phyloP scores from a whole-genome alignment of 1,140 invertebrate genomes.

The Drosophila setifemur region DNA sequence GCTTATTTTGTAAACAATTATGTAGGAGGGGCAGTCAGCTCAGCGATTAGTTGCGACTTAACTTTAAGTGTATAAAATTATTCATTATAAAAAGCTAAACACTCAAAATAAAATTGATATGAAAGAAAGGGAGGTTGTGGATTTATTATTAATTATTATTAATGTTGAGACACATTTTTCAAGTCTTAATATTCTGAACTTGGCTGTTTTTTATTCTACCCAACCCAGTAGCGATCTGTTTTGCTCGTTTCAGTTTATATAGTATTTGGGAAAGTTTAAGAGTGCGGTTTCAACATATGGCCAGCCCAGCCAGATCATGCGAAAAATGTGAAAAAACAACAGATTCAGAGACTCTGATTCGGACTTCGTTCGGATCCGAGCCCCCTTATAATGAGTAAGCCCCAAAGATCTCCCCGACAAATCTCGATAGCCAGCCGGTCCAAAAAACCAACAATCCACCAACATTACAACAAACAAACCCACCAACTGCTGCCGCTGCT shows the following conservation, averaged over 20 bases:
- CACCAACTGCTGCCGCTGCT: conserved; percentile 37
- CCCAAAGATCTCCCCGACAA: conserved; percentile 39
- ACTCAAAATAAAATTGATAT: too few relatives aligned
- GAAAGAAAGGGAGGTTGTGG: too few relatives aligned
- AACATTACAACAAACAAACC: background rate
- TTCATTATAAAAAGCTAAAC: too few relatives aligned
- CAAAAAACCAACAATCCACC: background rate
- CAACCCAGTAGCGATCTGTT: conserved; percentile 3
- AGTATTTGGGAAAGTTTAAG: conserved; percentile 70
- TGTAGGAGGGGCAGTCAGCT: background rate
- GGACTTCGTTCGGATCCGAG: conserved; percentile 1
- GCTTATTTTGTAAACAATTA: conserved; percentile 14
- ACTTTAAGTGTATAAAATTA: too few relatives aligned
- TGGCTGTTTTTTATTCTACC: conserved; percentile 14
- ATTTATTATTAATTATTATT: too few relatives aligned
- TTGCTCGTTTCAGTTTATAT: background rate
- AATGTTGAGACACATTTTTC: too few relatives aligned
- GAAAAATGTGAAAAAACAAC: conserved; percentile 35
- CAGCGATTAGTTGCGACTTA: background rate
- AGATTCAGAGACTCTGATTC: conserved; percentile 28
- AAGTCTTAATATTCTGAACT: background rate
- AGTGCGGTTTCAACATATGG: conserved; percentile 61
- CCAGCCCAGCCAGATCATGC: conserved; percentile 30
- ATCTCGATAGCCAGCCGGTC: conserved; percentile 47
- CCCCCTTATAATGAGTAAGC: conserved; percentile 44